Percentiles rank a stretch among this genome's conserved stretches.
Evolutionary conservation across 92 coral and sea anemone genomes (phyloP).

Genomic region (Meandrina meandrites): DNA sequence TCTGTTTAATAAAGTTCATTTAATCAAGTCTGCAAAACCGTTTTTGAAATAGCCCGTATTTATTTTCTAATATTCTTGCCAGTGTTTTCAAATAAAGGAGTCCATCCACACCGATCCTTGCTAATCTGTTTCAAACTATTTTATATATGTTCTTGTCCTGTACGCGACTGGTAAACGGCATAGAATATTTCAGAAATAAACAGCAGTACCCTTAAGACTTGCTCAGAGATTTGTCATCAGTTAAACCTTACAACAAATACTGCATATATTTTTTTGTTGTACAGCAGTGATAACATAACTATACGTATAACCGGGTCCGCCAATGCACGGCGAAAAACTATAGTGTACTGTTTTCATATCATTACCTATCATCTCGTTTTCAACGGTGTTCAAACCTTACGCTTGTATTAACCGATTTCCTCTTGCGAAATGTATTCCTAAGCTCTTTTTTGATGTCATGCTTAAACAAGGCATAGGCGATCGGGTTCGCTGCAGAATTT

Average conservation of each 20-base stretch:
- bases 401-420: neutral
- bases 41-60: neutral
- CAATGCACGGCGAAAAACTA: no score
- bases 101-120: neutral
- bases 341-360: no score
- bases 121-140: neutral
- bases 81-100: neutral
- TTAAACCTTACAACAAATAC: no score
- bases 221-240: neutral
- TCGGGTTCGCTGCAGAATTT: constrained; percentile 35
- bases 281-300: no score
- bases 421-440: neutral
- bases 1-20: no score
- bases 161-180: neutral
- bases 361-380: neutral
- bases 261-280: no score
- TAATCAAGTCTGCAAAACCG: neutral
- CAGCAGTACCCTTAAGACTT: neutral
- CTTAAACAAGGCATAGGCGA: constrained; percentile 42
- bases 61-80: neutral
- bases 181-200: no score
- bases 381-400: neutral
- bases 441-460: constrained; percentile 32
- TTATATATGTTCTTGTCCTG: no score
- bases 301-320: no score